A percentile compares a stretch with the other conserved stretches of the same genome.
phyloP scores from a whole-genome alignment of 2,888 invertebrate species.

The Cephus rjabovi region DNA sequence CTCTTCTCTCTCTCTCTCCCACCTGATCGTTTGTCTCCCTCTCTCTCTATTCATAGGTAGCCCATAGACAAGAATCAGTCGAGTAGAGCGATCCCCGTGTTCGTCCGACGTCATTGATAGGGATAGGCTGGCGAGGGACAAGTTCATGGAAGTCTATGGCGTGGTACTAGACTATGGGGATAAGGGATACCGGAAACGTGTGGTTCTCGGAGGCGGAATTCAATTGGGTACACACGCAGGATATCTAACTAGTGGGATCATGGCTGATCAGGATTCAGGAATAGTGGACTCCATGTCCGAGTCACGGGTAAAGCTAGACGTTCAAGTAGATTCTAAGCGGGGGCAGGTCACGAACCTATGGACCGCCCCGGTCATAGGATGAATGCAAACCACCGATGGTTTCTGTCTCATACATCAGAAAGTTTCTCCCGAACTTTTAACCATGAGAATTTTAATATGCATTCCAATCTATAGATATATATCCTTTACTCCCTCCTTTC shows the following conservation, averaged over 20 bases:
- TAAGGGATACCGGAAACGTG: not conserved
- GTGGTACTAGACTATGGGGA: not conserved
- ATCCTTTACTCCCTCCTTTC: not conserved
- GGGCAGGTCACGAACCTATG: slow-evolving; percentile 52
- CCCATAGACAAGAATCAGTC: not conserved
- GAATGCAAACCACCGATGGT: slow-evolving; percentile 51
- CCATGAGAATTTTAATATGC: slow-evolving; percentile 25
- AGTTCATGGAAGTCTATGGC: not conserved
- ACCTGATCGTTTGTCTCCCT: no score
- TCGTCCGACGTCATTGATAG: not conserved
- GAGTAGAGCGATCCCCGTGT: not conserved
- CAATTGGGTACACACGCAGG: slow-evolving; percentile 4
- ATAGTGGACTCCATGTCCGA: slow-evolving; percentile 12
- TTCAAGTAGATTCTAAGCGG: slow-evolving; percentile 16
- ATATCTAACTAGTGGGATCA: slow-evolving; percentile 9
- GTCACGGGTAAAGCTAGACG: slow-evolving; percentile 27
- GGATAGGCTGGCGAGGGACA: not conserved
- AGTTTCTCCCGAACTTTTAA: slow-evolving; percentile 55
- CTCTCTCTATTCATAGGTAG: not conserved
- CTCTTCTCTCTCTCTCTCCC: no score
- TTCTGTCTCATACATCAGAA: slow-evolving; percentile 59
- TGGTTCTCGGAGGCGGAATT: not conserved
- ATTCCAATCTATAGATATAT: not conserved
- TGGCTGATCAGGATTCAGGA: not conserved
- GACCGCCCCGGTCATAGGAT: slow-evolving; percentile 47